Conservation (phyloP, 2,113 vertebrate genomes). For the Syrmaticus mikado region DNA sequence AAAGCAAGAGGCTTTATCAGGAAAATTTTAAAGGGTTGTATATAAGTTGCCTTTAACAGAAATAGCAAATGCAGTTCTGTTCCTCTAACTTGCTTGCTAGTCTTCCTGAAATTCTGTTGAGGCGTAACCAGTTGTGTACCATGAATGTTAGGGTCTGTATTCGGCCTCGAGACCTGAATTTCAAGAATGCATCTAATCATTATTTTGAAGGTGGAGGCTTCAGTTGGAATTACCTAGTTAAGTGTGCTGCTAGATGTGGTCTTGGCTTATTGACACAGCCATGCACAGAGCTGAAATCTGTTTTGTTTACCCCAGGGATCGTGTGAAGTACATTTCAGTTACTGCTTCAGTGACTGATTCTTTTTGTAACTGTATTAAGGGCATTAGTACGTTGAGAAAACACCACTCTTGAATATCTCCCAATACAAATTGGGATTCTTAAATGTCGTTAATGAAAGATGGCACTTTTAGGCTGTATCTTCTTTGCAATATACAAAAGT, state of each 20-base stretch:
- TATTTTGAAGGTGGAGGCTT: constrained; percentile 72
- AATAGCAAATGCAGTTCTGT: constrained; percentile 74
- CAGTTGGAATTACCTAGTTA: constrained; percentile 60
- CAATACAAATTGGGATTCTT: constrained; percentile 65
- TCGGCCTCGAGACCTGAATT: constrained; percentile 77
- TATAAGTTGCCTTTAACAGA: constrained; percentile 82
- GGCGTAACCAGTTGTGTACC: constrained; percentile 68
- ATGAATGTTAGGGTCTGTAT: constrained; percentile 74
- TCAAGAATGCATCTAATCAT: constrained; percentile 70
- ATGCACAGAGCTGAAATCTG: constrained; percentile 75
- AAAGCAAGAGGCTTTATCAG: constrained; percentile 67
- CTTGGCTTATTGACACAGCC: constrained; percentile 73
- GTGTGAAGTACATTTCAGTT: constrained; percentile 79
- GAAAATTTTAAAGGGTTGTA: constrained; percentile 76
- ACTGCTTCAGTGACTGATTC: constrained; percentile 74
- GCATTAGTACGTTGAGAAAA: constrained; percentile 81
- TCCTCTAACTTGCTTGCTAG: constrained; percentile 73
- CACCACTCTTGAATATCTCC: constrained; percentile 75
- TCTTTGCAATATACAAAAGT: constrained; percentile 55
- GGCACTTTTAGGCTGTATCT: constrained; percentile 55
- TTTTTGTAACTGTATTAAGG: constrained; percentile 80
- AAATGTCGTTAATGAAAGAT: constrained; percentile 58
- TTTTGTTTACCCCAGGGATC: constrained; percentile 77
- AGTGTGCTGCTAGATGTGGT: constrained; percentile 76
- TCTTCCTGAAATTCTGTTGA: constrained; percentile 83